These are phyloP conservation scores for Anthoscopus minutus DNA, from an alignment of 2,113 vertebrate genomes.

Conservation along the genomic window DNA sequence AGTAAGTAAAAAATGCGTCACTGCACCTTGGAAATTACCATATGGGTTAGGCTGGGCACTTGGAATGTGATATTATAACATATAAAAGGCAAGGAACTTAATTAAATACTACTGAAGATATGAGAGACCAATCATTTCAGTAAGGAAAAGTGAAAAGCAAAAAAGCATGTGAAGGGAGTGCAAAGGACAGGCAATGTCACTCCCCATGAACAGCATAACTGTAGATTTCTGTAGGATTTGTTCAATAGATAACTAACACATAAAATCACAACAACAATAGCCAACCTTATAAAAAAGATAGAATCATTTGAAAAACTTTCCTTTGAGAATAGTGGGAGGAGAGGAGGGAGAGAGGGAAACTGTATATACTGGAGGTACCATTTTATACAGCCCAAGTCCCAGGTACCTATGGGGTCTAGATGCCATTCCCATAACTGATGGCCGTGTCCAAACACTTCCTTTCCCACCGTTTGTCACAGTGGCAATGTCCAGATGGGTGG, in stretches of 20 bases:
- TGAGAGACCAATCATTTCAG: neutral
- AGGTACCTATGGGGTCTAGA: neutral
- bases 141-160: neutral
- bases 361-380: neutral
- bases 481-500: neutral
- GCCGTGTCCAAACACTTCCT: neutral
- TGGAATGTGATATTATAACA: neutral
- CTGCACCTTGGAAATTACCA: neutral
- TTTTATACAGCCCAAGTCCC: neutral
- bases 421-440: neutral
- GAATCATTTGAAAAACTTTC: neutral
- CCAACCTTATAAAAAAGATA: neutral
- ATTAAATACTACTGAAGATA: neutral
- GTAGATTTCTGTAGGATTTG: neutral
- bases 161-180: neutral
- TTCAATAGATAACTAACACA: neutral
- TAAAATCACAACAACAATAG: neutral
- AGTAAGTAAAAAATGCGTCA: neutral
- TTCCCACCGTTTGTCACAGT: neutral
- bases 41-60: neutral
- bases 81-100: neutral
- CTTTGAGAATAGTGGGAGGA: neutral
- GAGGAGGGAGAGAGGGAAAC: neutral
- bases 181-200: neutral
- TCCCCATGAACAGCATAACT: accelerated